Evolutionary conservation across 2,888 invertebrate genomes (phyloP).

Genomic region (Monopis laevigella): DNA sequence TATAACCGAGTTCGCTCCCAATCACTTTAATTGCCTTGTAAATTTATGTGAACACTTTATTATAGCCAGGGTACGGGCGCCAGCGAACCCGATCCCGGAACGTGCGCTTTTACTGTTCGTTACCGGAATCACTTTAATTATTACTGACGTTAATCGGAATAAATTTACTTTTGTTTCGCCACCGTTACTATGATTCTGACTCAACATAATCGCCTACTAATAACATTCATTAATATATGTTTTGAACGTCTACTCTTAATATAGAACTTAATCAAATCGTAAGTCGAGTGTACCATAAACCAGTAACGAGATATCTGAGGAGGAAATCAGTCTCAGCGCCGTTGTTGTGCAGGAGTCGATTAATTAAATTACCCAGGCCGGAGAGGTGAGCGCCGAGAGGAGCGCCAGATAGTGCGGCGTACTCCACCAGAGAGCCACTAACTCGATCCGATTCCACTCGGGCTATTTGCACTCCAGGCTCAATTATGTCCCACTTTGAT

Average conservation of each 20-base stretch:
- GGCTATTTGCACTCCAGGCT: slow-evolving; percentile 59
- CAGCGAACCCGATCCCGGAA: too few species aligned
- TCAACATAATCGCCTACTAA: too few species aligned
- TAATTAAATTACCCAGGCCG: slow-evolving; percentile 55
- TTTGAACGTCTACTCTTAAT: slow-evolving; percentile 25
- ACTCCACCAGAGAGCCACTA: slow-evolving; percentile 47
- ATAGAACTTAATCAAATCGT: slow-evolving; percentile 42
- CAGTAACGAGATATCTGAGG: slow-evolving; percentile 54
- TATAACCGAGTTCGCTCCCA: slow-evolving; percentile 11
- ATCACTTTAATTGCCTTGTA: slow-evolving; percentile 14
- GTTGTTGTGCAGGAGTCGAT: slow-evolving; percentile 47
- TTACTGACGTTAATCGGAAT: slow-evolving; percentile 12
- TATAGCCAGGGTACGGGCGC: slow-evolving; percentile 7
- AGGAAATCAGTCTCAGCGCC: slow-evolving; percentile 50
- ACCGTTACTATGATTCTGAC: too few species aligned
- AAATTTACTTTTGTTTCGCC: slow-evolving; percentile 12
- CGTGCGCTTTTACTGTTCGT: slow-evolving; percentile 9
- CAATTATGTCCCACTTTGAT: slow-evolving; percentile 63
- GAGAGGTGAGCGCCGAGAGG: slow-evolving; percentile 25
- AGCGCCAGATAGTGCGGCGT: slow-evolving; percentile 25
- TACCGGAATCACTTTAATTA: slow-evolving; percentile 9
- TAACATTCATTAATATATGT: slow-evolving; percentile 21
- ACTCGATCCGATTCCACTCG: slow-evolving; percentile 59
- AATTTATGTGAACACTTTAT: slow-evolving; percentile 14
- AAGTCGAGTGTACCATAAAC: slow-evolving; percentile 48